Evolutionary conservation across 2,888 invertebrate genomes (phyloP), one percentile per base, ranked within the genome.

Genomic region (Unio pictorum): DNA sequence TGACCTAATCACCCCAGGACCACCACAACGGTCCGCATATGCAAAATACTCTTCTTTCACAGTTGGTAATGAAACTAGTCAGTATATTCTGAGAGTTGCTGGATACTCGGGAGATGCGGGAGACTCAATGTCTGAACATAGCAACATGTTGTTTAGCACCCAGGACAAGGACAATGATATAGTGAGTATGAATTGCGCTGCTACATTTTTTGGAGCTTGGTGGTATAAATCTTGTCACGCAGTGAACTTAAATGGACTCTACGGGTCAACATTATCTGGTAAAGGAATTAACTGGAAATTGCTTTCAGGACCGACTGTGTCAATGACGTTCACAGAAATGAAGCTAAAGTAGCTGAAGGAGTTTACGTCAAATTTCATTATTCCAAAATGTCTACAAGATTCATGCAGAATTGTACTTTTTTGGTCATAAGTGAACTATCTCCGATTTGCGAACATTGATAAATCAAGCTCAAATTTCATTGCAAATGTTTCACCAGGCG

Each of bases 201-300:
- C 7, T 7, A 8, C 15, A 18, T 70, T 34, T 30, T 20, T 20
- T 8, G 72, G 75, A n/a, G 75, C 62, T 5, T 72, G 75, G 75
- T 75, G 75, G 75, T 72, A 72, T 26, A 54, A 61, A 18, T 4
- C 4, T 0, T 75, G 75, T 34, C 68, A 71, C 26, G 5, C 2
- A 4, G 64, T 67, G 1, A 74, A 74, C 55, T 58, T 74, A n/a
- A 74, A 74, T 57, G 74, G 74, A 15, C 17, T 45, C 18, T 74
- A 74, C 26, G 68, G n/a, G 2, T 64, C 57, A 55, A 23, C 18
- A 4, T 18, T 54, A 7, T 55, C 60, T 34, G 70, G 64, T 6
- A 45, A 62, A 55, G 73, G 73, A 17, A 55, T 73, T n/a, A 73
- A 64, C 28, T 73, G 73, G 73, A 28, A 23, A n/a, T 1, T 34